Percentiles rank a stretch among this genome's conserved stretches.
Conservation (phyloP, 2,113 vertebrate species). For the Eubucco bourcierii region DNA sequence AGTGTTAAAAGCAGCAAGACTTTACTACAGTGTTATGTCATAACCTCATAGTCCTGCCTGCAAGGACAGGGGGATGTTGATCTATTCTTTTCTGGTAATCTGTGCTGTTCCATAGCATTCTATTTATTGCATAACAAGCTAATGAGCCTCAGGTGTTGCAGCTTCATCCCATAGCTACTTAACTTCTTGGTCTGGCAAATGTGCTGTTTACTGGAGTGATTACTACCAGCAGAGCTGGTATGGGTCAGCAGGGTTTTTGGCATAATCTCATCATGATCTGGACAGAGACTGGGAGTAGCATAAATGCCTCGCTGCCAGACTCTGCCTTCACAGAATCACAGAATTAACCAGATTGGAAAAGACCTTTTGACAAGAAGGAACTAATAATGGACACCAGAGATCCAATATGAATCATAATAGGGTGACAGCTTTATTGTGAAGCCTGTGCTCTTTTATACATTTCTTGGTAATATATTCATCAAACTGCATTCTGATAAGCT, state of each 20-base stretch:
- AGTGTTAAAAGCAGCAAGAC: background rate
- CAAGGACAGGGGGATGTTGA: background rate
- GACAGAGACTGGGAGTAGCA: background rate
- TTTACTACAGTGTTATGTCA: background rate
- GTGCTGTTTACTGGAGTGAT: background rate
- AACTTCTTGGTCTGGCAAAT: background rate
- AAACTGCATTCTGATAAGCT: too few species aligned
- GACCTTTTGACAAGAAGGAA: too few species aligned
- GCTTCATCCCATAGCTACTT: background rate
- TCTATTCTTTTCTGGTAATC: background rate
- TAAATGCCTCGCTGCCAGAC: background rate
- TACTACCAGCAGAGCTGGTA: background rate
- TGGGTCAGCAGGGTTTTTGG: slow-evolving; percentile 8
- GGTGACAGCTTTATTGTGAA: too few species aligned
- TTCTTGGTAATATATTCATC: too few species aligned
- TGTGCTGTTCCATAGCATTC: background rate
- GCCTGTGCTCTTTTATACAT: too few species aligned
- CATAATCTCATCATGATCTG: background rate
- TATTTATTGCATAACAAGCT: slow-evolving; percentile 22
- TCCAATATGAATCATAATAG: too few species aligned
- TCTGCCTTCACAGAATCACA: background rate
- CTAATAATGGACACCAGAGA: too few species aligned
- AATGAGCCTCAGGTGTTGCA: slow-evolving; percentile 11
- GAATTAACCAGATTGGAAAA: too few species aligned
- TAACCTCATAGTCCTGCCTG: background rate